Base-by-base conservation (phyloP, 2,888 invertebrate genomes). In the Cyrtodaria siliqua region DNA sequence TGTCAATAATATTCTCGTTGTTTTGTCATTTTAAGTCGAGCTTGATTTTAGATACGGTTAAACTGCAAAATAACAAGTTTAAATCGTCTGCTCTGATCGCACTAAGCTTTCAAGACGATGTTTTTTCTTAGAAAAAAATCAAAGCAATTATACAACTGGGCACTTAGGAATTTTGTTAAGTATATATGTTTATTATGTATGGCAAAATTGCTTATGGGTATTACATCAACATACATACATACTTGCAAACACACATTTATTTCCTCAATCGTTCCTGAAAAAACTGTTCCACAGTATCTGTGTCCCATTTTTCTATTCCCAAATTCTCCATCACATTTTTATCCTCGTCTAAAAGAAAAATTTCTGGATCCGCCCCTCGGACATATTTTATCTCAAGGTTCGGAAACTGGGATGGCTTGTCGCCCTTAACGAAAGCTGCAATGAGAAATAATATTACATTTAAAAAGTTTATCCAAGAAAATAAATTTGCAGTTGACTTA, bases 281-380 rank as follows among this genome's bases (percentile, higher is more conserved):
- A 94, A 99, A 99, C 93, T 99, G 98, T 92, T 98, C 97, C 2
- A 99, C 97, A 0, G 98, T 97, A 93, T 99, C 99, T 0, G 99
- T 99, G 93, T 99, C 97, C 99, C 99, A 99, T 92, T 98, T 98
- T 88, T 98, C 98, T 91, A 99, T 98, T 61, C 98, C 98, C 29
- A 99, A 95, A 24, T 96, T 92, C 78, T 98, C 98, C 91, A 95
- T 95, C 0, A 97, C 95, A 90, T 96, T 96, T 88, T 96, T 96
- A 76, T 91, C 81, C 47, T 95, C 95, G 91, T 98, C 97, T 85
- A 97, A 94, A 59, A 99, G 94, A 92, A 97, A 97, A 53, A 99
- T 97, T 78, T 97, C 96, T 0, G 99, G 99, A 93, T 99, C 98
- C 66, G 98, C 94, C 4, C 99, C 99, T 76, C 98, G 95, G 0